Base-by-base conservation (phyloP, 1,140 invertebrate species). In the Himalopsyche phryganea region DNA sequence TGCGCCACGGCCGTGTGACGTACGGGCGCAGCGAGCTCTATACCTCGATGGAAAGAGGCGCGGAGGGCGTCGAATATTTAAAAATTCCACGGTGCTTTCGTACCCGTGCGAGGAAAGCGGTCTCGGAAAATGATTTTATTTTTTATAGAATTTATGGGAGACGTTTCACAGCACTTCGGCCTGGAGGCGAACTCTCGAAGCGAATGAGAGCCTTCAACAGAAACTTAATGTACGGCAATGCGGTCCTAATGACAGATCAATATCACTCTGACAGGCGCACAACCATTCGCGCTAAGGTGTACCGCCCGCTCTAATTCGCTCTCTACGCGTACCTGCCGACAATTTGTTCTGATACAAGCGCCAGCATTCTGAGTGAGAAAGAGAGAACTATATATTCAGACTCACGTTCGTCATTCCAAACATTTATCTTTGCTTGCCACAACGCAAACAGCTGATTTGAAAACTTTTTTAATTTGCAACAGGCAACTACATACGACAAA, bases 171-270 rank as follows among this genome's bases (percentile, higher is more conserved):
- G 35, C 53, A 56, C 53, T 49, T 56, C 54, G 50, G 47, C 23
- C 54, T 18, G 35, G 40, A 47, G 47, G 47, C 54, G 47, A 32
- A 44, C 13, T 35, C 38, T 47, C 50, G 47, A 50, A 50, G 50
- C 54, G 54, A 57, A 57, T 57, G 54, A 57, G 54, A 55, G 52
- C 51, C 35, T 40, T 23, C 54, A 36, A 44, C 35, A 40, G 54
- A 54, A 52, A 47, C 35, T 48, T 52, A 47, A 47, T 58, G 49
- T 58, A 52, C 56, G 56, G 50, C 58, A 77, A 77, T 77, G 75
- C 75, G 73, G 75, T 63, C 72, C 72, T 70, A 64, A 62, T 60
- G 65, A 62, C 67, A 65, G 74, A 77, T 76, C 75, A 72, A 77
- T 77, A 76, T 63, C 66, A 52, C 65, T 66, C 66, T 62, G 69